Conservation (phyloP, 2,113 vertebrate genomes). For the Atrichornis clamosus region DNA sequence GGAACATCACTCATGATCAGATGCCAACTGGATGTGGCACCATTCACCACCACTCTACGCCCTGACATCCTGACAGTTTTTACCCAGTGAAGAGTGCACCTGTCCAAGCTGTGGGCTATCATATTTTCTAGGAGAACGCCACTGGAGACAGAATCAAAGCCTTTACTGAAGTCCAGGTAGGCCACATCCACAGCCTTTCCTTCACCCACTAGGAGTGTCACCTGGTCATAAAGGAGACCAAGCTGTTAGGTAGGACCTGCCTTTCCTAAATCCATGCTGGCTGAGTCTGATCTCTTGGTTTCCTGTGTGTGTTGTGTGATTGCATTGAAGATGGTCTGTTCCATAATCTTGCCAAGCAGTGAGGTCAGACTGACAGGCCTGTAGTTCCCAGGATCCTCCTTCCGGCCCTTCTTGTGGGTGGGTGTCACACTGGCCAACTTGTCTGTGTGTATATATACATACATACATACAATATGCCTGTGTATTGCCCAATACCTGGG, state of each 20-base stretch:
- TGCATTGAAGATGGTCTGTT: neutral
- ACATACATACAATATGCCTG: neutral
- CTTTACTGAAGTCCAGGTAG: neutral
- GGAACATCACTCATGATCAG: too few species aligned
- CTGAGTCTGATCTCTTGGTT: too few species aligned
- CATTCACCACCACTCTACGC: neutral
- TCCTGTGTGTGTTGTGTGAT: neutral
- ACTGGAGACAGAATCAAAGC: neutral
- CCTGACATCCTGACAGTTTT: rapidly evolving
- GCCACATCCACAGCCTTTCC: neutral
- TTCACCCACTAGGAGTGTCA: neutral
- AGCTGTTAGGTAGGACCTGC: neutral
- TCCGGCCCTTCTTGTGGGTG: neutral
- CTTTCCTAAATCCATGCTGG: neutral
- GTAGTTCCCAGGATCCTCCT: neutral
- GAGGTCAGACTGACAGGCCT: neutral
- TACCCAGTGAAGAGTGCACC: neutral
- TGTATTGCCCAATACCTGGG: neutral
- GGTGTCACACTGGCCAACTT: neutral
- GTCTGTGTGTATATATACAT: neutral
- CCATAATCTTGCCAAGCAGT: neutral
- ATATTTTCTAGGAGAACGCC: neutral
- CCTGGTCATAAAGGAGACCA: neutral
- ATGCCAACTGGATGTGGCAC: too few species aligned
- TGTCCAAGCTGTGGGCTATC: neutral